A percentile compares a stretch with the other conserved stretches of the same genome.
These are phyloP conservation scores for Odontamblyopus lacepedii DNA, from an alignment of 2,797 vertebrate genomes.

Conservation along the genomic window DNA sequence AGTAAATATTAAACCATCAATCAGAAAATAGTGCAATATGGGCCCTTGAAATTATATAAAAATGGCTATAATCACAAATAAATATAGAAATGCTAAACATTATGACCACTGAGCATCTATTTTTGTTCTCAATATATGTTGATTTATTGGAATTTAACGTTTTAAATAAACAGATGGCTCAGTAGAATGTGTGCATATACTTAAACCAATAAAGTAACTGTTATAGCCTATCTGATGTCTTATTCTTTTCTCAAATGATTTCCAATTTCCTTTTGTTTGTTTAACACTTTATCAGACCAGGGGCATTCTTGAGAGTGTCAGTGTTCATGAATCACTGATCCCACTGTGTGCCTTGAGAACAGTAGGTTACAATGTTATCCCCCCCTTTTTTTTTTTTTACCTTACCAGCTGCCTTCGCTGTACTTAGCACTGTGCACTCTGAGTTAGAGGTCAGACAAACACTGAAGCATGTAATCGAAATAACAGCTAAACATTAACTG, in stretches of 20 bases:
- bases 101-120: background rate
- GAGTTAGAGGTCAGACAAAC: constrained; percentile 62
- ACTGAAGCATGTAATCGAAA: constrained; percentile 49
- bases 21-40: too few species aligned
- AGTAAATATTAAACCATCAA: too few species aligned
- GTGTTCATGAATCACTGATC: background rate
- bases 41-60: too few species aligned
- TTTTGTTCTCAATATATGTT: background rate
- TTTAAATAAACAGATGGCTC: background rate
- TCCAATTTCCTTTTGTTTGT: background rate
- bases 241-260: constrained; percentile 3
- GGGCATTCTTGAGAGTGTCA: background rate
- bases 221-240: too few species aligned
- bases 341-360: background rate
- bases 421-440: constrained; percentile 28
- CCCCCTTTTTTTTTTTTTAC: background rate
- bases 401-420: constrained; percentile 11
- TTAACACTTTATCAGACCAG: background rate
- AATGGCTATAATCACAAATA: too few species aligned
- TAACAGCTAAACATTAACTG: constrained; percentile 64
- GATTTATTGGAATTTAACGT: background rate
- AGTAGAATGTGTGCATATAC: background rate
- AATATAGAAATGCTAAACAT: too few species aligned
- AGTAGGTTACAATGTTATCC: background rate
- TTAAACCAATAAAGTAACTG: background rate